Base-by-base conservation (phyloP, 2,888 invertebrate species). In the Lumbricus terrestris region DNA sequence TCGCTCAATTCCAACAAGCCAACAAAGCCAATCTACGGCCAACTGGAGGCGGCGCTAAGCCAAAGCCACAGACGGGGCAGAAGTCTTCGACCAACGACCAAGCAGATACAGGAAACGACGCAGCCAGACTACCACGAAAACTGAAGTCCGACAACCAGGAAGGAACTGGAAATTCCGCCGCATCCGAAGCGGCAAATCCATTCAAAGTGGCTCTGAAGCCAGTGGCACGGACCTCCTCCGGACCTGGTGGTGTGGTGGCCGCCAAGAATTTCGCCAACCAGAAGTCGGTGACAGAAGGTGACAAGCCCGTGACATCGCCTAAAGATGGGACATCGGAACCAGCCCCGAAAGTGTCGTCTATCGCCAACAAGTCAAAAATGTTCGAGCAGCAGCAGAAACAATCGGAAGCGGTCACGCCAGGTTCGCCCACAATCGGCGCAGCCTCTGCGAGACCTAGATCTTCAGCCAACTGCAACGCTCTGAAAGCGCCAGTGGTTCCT, bases 201-300 rank as follows among this genome's bases (percentile, higher is more conserved):
- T 85, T 85, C 85, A 85, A 85, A 11, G 35, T 85, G 18, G 85
- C 85, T 34, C 85, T 85, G 37, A 85, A 85, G 35, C 85, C 85
- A 85, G 85, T 85, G 29, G n/a, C 69, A 34, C 4, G 15, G 23
- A 34, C 85, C n/a, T n/a, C n/a, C n/a, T n/a, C n/a, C n/a, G n/a
- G n/a, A 29, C 16, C 85, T 4, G 37, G 35, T 18, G 20, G 34
- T 83, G 54, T 23, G 23, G 69, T 69, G n/a, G n/a, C 69, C 69
- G n/a, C 69, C 69, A 69, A 11, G n/a, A 69, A 69, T 69, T 8
- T 11, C 29, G 69, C n/a, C 69, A 69, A 69, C n/a, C 69, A 69
- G 69, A 69, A 69, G 69, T 69, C n/a, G 8, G 69, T 11, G 69
- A 69, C 69, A 11, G 69, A 8, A 69, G 13, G 29, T 16, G 29